Evolutionary conservation across 2,888 invertebrate genomes (phyloP), one percentile per base, ranked within the genome.

Genomic region (Helleia helle): DNA sequence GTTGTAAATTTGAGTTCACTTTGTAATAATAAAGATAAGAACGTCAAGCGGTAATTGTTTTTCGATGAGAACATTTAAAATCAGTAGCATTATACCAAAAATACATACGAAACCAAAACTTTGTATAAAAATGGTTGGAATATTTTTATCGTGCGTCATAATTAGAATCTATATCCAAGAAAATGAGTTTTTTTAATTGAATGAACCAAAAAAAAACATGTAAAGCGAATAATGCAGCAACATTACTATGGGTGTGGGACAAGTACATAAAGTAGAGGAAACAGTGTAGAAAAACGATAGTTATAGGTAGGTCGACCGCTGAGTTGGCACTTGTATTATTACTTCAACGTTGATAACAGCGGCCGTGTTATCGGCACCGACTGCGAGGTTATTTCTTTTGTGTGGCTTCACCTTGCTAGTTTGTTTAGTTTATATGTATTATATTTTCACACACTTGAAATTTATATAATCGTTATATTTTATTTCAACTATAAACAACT

Each of bases 291-390:
- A 69, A 68, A 62, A 64, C 65, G 58, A 65, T 80, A 81, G 73
- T 62, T 81, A 81, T 83, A 83, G 80, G 71, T 81, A 81, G 79
- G 81, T 83, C 66, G 71, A 55, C 55, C 66, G 79, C 77, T 71
- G 81, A 72, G 81, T 79, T 80, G 83, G 81, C 81, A 77, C 70
- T 72, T 65, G 71, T 76, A 75, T 73, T 68, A 65, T 62, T 64
- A 62, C 62, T 65, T 68, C 63, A 64, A 70, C 64, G 63, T 64
- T 63, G 74, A 75, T 76, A 75, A 75, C 71, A 68, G 54, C 50
- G 52, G 58, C 57, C 59, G 67, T 62, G 72, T 71, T 80, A 79
- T 76, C 81, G 72, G 58, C 38, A 40, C 52, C 40, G 45, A 51
- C 45, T 44, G 37, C 64, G 73, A 63, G 61, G 68, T 66, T 67